Percentiles rank a stretch among this genome's conserved stretches.
phyloP scores from a whole-genome alignment of 2,888 invertebrate genomes.

The Leucophenga montana region DNA sequence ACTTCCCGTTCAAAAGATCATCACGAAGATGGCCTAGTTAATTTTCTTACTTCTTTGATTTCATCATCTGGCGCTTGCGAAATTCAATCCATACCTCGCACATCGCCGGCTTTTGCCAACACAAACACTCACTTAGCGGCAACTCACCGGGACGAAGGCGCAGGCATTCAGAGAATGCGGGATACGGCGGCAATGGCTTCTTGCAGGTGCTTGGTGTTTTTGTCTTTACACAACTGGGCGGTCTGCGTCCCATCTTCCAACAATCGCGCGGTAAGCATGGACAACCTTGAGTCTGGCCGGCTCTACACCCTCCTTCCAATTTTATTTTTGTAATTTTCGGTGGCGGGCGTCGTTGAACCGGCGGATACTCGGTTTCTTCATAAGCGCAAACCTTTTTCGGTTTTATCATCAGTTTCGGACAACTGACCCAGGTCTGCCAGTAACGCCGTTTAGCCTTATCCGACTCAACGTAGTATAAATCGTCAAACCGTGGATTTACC shows the following conservation, averaged over 20 bases:
- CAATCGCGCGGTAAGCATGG: slow-evolving; percentile 42
- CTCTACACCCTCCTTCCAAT: not conserved
- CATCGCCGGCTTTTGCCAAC: slow-evolving; percentile 46
- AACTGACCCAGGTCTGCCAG: slow-evolving; percentile 69
- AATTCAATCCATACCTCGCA: slow-evolving; percentile 53
- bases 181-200: slow-evolving; percentile 54
- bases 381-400: slow-evolving; percentile 56
- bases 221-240: slow-evolving; percentile 35
- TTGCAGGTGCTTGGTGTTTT: slow-evolving; percentile 33
- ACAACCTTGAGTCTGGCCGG: not conserved
- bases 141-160: slow-evolving; percentile 30
- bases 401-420: slow-evolving; percentile 56
- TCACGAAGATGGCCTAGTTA: too few relatives aligned
- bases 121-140: slow-evolving; percentile 49
- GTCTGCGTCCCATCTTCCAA: slow-evolving; percentile 38
- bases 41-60: not conserved
- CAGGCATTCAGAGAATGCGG: slow-evolving; percentile 49
- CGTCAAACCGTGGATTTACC: slow-evolving; percentile 62
- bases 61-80: slow-evolving; percentile 30
- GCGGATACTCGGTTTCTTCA: slow-evolving; percentile 43
- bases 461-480: slow-evolving; percentile 62
- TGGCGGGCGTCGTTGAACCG: slow-evolving; percentile 47
- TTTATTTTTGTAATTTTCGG: not conserved
- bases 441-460: slow-evolving; percentile 65
- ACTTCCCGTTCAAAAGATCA: too few relatives aligned